These are phyloP conservation scores for Brachionus sp. DNA, from an alignment of 1,140 invertebrate genomes.

Conservation along the genomic window DNA sequence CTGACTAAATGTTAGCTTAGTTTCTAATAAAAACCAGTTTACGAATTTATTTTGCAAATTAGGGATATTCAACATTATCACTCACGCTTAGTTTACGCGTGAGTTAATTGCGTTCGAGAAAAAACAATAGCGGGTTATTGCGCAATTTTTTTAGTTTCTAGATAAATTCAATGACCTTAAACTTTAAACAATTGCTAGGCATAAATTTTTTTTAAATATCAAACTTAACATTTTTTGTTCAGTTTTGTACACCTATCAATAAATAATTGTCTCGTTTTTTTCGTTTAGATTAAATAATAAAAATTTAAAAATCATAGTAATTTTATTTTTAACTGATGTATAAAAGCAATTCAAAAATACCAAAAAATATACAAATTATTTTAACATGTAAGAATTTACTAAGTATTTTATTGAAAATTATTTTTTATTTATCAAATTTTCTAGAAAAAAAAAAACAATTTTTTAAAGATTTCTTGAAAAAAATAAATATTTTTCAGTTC, in stretches of 20 bases:
- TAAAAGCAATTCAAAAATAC: no score
- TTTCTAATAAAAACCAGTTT: neutral
- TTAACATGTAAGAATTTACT: no score
- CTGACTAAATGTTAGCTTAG: neutral
- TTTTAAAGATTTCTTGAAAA: no score
- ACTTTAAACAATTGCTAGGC: neutral
- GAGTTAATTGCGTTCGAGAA: neutral
- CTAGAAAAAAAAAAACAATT: no score
- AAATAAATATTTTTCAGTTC: no score
- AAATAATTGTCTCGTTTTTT: neutral
- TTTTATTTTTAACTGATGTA: neutral
- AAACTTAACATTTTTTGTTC: neutral
- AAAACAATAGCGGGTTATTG: neutral
- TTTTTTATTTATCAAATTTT: no score
- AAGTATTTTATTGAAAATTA: no score
- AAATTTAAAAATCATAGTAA: no score
- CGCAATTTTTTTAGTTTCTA: constrained; percentile 20
- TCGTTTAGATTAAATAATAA: neutral
- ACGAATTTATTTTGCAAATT: neutral
- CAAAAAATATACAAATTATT: no score
- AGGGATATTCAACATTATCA: neutral
- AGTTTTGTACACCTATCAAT: neutral
- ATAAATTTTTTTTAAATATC: neutral
- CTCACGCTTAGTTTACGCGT: neutral
- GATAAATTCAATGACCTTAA: constrained; percentile 9